Evolutionary conservation across 2,888 invertebrate genomes (phyloP), one percentile per base, ranked within the genome.

Genomic region (Chromoteleia sp.): DNA sequence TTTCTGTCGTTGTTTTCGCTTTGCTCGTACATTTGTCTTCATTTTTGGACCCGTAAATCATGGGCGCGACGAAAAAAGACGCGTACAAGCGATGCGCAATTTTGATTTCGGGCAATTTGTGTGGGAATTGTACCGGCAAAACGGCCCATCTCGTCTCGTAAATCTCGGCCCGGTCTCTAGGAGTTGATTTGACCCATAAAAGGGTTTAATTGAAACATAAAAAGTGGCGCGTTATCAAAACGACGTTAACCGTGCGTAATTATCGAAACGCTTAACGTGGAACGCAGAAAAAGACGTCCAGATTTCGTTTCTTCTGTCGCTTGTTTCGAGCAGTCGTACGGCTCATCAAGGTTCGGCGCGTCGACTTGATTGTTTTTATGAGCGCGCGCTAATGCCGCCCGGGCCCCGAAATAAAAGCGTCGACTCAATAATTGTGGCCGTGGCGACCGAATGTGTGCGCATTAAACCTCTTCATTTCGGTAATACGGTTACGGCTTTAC

Each of bases 321-420:
- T 39, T 63, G 29, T 68, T 63, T 61, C 56, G 14, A 7, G 41
- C 17, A 82, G 83, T 85, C 84, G 85, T 83, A 82, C 85, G 81
- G 6, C 86, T 88, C 88, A 88, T 89, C 87, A 87, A 87, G 84
- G 86, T 88, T 86, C 25, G 86, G 86, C 87, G 85, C 86, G 87
- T 84, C 86, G 81, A 80, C 87, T 89, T 91, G 90, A 90, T 91
- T 90, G 89, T 90, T 90, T 91, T 91, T 91, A 90, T 86, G 90
- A 89, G 87, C 87, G 86, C 52, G 54, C 41, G 30, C 30, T 75
- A 67, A 70, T 74, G 21, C 65, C 71, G 56, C 70, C 61, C 65
- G 73, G 80, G 84, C 52, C 45, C 71, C 71, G 58, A 82, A 85
- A 85, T 83, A 84, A 86, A 82, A 85, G 70, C 63, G 73, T 43